Percentiles rank a stretch among this genome's conserved stretches.
These are phyloP conservation scores for Periphyllus acericola DNA, from an alignment of 2,888 invertebrate species.

Conservation along the genomic window DNA sequence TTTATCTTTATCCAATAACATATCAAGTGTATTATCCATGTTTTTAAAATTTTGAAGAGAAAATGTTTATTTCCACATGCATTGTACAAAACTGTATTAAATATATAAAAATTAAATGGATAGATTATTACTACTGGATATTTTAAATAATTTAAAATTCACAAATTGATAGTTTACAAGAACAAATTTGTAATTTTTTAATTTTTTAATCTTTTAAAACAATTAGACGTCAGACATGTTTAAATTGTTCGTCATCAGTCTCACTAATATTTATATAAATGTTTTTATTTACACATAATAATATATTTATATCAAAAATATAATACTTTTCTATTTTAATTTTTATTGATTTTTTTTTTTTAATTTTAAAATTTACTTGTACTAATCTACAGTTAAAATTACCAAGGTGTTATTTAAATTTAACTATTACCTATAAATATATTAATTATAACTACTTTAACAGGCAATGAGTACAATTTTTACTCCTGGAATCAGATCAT, in stretches of 20 bases:
- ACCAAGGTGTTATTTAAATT: too few relatives aligned
- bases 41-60: conserved; percentile 1
- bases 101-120: conserved; percentile 16
- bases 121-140: conserved; percentile 12
- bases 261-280: too few relatives aligned
- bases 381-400: too few relatives aligned
- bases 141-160: neutral
- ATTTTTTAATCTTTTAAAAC: conserved; percentile 20
- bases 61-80: neutral
- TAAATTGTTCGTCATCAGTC: too few relatives aligned
- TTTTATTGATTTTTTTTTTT: conserved; percentile 18
- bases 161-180: neutral
- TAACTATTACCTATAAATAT: too few relatives aligned
- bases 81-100: neutral
- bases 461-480: neutral
- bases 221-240: conserved; percentile 1
- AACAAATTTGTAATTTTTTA: neutral
- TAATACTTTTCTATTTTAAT: too few relatives aligned
- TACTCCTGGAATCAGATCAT: conserved; percentile 3
- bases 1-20: conserved; percentile 11
- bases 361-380: neutral
- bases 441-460: conserved; percentile 26
- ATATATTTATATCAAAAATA: too few relatives aligned
- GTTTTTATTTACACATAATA: too few relatives aligned
- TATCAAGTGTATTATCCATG: neutral